Evolutionary conservation across 2,888 invertebrate species (phyloP), one percentile per base, ranked within the genome.

Genomic region (Chromoteleia sp.): DNA sequence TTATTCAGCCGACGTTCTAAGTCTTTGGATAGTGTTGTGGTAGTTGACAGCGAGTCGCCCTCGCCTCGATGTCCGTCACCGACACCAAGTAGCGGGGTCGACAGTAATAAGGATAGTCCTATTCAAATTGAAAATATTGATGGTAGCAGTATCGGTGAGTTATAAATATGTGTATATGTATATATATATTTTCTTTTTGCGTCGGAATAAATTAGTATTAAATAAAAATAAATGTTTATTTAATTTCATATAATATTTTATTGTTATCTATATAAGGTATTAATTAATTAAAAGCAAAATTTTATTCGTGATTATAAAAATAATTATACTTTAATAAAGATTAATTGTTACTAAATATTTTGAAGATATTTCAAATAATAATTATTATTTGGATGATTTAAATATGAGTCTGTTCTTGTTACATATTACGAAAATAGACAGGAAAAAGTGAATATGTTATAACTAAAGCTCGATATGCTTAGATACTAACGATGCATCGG

Each of bases 1-100:
- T 81, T 91, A 56, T 86, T 87, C 17, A 88, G 88, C 61, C 86
- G 91, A 73, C 89, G 91, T 10, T 88, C 91, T 50, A 91, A 90
- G 74, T 92, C 91, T 6, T 85, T 92, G 87, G 92, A 92, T 75
- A 91, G 90, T 81, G 87, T 92, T 77, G 85, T 91, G 67, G 84
- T 91, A 43, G 83, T 88, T 15, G 93, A 93, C 81, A 92, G 92
- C 19, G 93, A 93, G 86, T 93, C 93, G 10, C 92, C 93, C 0
- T 91, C 93, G 6, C 96, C 96, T 0, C 93, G 97, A 15, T 96
- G 97, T 8, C 97, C 97, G 0, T 97, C 97, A 6, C 97, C 97
- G 0, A 96, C 97, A 7, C 97, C 97, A 0, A 97, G 97, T 70
- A 97, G 97, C 88, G 97, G 97, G 7, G 94, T 97, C 7, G 97